Conservation (phyloP, 2,888 invertebrate genomes). For the Pyrrhosoma nymphula region DNA sequence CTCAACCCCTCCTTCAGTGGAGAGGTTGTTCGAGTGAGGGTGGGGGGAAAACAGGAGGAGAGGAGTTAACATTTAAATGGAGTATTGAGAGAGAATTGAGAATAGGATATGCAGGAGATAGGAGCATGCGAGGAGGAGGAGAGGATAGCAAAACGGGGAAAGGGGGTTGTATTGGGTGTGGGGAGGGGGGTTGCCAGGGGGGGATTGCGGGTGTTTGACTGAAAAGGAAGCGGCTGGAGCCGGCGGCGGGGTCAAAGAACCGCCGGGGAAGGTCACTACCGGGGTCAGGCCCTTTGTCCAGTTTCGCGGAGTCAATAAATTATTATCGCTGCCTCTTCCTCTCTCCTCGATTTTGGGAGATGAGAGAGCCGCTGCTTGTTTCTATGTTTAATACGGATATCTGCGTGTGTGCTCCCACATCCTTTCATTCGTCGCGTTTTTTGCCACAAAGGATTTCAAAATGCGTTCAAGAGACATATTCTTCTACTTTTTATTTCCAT, state of each 20-base stretch:
- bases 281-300: conserved; percentile 14
- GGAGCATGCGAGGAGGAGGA: background rate
- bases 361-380: background rate
- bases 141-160: background rate
- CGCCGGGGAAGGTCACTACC: background rate
- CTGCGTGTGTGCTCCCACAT: background rate
- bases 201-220: background rate
- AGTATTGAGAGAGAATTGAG: background rate
- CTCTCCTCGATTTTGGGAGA: background rate
- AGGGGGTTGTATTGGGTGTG: background rate
- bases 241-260: background rate
- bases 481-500: too few relatives aligned
- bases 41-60: background rate
- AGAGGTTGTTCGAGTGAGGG: background rate
- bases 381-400: background rate
- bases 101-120: background rate
- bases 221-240: conserved; percentile 20
- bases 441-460: background rate
- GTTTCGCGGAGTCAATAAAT: conserved; percentile 18
- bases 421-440: background rate
- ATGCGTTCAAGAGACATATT: too few relatives aligned
- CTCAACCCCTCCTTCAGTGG: background rate
- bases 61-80: too few relatives aligned
- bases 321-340: conserved; percentile 30
- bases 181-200: background rate